These are phyloP conservation scores for Salmo trutta DNA, from an alignment of 2,797 vertebrate species.

Conservation along the genomic window DNA sequence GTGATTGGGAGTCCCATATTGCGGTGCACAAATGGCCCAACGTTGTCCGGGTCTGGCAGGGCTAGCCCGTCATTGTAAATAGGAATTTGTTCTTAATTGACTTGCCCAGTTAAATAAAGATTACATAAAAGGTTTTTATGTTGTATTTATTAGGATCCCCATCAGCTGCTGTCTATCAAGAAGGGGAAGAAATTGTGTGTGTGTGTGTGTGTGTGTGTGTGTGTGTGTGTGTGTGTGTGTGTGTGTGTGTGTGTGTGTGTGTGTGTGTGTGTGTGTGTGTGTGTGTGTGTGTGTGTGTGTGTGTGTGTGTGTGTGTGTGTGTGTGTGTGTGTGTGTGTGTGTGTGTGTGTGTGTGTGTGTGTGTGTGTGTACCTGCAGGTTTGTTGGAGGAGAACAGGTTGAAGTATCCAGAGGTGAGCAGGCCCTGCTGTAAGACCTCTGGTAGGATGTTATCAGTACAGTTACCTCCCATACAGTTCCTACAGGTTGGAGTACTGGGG, in stretches of 20 bases:
- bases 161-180: no score
- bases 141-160: no score
- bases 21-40: no score
- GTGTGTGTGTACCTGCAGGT: slow-evolving; percentile 58
- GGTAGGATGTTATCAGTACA: slow-evolving; percentile 68
- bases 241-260: background rate
- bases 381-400: slow-evolving; percentile 40
- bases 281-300: background rate
- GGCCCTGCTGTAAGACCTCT: slow-evolving; percentile 47
- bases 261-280: background rate
- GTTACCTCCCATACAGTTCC: slow-evolving; percentile 46
- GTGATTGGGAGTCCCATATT: no score
- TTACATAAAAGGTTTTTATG: no score
- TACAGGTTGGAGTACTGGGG: slow-evolving; percentile 56
- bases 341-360: no score
- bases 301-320: no score
- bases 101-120: no score
- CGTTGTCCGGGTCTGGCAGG: no score
- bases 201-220: background rate
- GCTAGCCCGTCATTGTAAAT: no score
- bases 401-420: slow-evolving; percentile 77
- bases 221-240: background rate
- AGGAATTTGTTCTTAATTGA: no score
- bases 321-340: no score
- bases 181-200: background rate